These are phyloP conservation scores for Gallinago jamesoni DNA, from an alignment of 2,113 vertebrate genomes.

Conservation along the genomic window DNA sequence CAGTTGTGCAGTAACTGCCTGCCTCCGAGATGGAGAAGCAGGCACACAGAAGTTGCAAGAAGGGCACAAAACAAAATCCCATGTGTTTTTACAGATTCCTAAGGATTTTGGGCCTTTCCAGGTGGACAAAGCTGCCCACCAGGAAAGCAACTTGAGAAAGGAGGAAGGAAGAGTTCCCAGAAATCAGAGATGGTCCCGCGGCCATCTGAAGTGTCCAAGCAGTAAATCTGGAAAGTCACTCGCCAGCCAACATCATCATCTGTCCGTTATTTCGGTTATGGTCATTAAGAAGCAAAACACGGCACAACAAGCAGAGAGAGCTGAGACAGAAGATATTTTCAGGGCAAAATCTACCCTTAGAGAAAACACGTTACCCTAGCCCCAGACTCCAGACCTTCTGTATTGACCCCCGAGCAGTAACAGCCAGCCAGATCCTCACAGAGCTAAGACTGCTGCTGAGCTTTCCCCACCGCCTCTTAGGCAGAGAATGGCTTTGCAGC, in stretches of 20 bases:
- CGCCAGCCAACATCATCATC: not conserved
- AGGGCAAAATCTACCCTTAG: not conserved
- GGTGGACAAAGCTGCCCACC: not conserved
- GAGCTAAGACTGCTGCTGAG: not conserved
- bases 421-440: rapidly evolving
- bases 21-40: not conserved
- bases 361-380: not conserved
- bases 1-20: not conserved
- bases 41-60: not conserved
- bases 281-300: slow-evolving; percentile 7
- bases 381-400: not conserved
- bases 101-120: not conserved
- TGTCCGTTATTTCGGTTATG: not conserved
- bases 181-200: not conserved
- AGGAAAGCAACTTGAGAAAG: slow-evolving; percentile 3
- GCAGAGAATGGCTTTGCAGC: not conserved
- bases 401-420: not conserved
- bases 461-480: not conserved
- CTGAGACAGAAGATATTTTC: not conserved
- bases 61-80: not conserved
- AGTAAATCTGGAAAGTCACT: not conserved
- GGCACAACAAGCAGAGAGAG: not conserved
- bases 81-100: not conserved
- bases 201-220: not conserved
- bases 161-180: not conserved